Base-by-base conservation (phyloP, 2,888 invertebrate species). In the Epistrophe eligans region DNA sequence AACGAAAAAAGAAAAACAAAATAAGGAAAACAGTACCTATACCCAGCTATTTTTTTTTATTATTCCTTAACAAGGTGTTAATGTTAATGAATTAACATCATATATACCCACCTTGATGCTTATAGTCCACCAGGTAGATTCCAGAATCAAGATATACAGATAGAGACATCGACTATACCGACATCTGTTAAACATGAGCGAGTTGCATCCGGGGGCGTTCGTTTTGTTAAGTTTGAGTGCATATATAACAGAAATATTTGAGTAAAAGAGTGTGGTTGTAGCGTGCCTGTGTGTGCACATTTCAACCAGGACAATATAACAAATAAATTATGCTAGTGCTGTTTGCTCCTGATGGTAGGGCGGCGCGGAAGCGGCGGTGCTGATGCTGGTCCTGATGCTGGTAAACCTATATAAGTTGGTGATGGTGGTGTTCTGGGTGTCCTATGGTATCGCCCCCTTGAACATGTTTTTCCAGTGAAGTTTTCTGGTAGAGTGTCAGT, bases 241-340 rank as follows among this genome's bases (percentile, higher is more conserved):
- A 70, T 52, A 35, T 35, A 35, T 8, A 38, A 19, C 35, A 70
- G 67, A 19, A 40, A 35, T 40, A 55, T 55, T 70, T 70, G 24
- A 70, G 38, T 28, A 17, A 70, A 40, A 40, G 19, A 50, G 40
- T n/a, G 28, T 38, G 52, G 10, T 10, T 24, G 52, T 40, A 24
- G 13, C 6, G 13, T 13, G 19, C 17, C 11, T 57, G 24, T 55
- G 24, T 55, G 52, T 55, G 40, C 28, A 62, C 45, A 57, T 45
- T 57, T 58, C 48, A 57, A 58, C 73, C 60, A 55, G 77, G 67
- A 81, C 70, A 77, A 81, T 77, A 81, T 73, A 81, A 77, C 60
- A 81, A 81, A 85, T 85, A 81, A 81, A 81, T 85, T 81, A 73
- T 85, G 60, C 45, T 80, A 80, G 77, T 81, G 71, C 84, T 81